phyloP scores from a whole-genome alignment of 1,140 invertebrate species.

The Samia ricini region DNA sequence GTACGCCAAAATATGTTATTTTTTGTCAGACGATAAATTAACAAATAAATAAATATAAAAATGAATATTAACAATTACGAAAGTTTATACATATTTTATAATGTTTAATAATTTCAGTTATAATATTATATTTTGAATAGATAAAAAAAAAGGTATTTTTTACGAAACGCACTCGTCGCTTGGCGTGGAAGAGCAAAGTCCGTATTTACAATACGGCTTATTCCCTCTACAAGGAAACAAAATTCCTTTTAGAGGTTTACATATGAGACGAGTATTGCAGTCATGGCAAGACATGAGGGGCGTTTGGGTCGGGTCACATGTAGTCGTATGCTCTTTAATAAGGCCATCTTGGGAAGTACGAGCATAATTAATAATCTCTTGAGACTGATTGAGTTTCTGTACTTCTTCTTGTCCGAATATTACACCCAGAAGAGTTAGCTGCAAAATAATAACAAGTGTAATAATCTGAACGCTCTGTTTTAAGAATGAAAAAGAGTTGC shows the following conservation, averaged over 20 bases:
- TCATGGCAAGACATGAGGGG: constrained; percentile 42
- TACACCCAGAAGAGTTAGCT: neutral
- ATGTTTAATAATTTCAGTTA: neutral
- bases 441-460: neutral
- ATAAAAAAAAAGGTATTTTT: neutral
- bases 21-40: no score
- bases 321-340: constrained; percentile 14
- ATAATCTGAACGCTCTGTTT: no score
- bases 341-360: neutral
- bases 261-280: constrained; percentile 51
- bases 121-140: neutral
- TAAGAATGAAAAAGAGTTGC: neutral
- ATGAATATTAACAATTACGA: no score
- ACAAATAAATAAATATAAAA: no score
- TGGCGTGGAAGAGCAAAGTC: constrained; percentile 39
- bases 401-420: neutral
- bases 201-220: constrained; percentile 44
- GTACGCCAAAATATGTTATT: no score
- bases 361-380: neutral
- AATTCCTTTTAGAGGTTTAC: constrained; percentile 44
- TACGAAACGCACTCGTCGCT: constrained; percentile 28
- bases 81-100: no score
- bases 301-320: constrained; percentile 32
- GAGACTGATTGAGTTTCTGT: neutral
- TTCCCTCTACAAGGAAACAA: constrained; percentile 26